Base-by-base conservation (phyloP, 2,888 invertebrate species). In the Campoletis raptor region DNA sequence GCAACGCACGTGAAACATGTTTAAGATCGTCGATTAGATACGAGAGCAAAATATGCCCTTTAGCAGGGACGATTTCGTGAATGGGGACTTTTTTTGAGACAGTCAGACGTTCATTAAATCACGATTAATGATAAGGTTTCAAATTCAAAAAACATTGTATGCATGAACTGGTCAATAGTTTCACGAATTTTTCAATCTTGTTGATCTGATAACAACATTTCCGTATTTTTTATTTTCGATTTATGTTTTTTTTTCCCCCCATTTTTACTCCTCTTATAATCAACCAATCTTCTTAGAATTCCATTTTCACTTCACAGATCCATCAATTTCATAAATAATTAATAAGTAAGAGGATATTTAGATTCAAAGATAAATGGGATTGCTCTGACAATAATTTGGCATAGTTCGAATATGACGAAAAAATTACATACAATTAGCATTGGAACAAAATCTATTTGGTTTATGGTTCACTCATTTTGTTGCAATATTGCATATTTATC, bases 1-100 rank as follows among this genome's bases (percentile, higher is more conserved):
- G 67, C 67, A 21, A 80, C 24, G 48, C 78, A 64, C 40, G 73
- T 74, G 61, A 78, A 73, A 81, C 78, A 83, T 40, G 74, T 72
- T 64, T 70, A 42, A 83, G 85, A 85, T 85, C 69, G 54, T 69
- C 67, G 85, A 82, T 85, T 74, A 85, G 85, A 85, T 85, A 82
- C 18, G 61, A 67, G n/a, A 48, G 36, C 36, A 15, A 85, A 83
- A 83, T 85, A 83, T 85, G 83, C 85, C 66, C 54, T 83, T 80
- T 64, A 37, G 83, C 61, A 42, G 52, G 70, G 12, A 66, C 45
- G n/a, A 64, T 85, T 70, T 76, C 40, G 70, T 79, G 70, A 85
- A 82, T 85, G 69, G 36, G 54, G 66, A 57, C 67, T 42, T 12
- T n/a, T 42, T 73, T 52, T n/a, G 18, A 30, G 54, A 67, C 57